These are phyloP conservation scores for Conus betulinus DNA, from an alignment of 1,140 invertebrate genomes.

Conservation along the genomic window DNA sequence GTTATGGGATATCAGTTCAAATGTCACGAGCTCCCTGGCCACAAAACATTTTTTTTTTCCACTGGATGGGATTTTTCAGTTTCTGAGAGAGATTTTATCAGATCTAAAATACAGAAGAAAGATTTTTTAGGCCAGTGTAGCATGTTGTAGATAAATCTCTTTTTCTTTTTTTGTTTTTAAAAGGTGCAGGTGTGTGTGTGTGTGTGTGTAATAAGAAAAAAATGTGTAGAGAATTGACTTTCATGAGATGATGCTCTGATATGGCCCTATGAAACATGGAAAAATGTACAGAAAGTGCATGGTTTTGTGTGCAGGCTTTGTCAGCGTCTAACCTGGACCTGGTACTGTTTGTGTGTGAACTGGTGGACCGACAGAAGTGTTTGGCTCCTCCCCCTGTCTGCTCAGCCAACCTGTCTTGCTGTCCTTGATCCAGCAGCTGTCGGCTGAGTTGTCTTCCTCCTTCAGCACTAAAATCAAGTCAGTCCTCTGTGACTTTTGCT, in stretches of 20 bases:
- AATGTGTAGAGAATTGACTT: too few relatives aligned
- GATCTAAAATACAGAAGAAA: too few relatives aligned
- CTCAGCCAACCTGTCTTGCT: slow-evolving; percentile 90
- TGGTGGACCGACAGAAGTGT: slow-evolving; percentile 86
- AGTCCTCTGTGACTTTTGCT: neutral
- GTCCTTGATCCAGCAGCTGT: slow-evolving; percentile 94
- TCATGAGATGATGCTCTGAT: neutral
- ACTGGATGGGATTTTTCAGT: too few relatives aligned
- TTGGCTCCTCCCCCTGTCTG: slow-evolving; percentile 81
- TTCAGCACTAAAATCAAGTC: slow-evolving; percentile 93
- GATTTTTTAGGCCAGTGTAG: too few relatives aligned
- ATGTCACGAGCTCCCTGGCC: too few relatives aligned
- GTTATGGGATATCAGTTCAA: too few relatives aligned
- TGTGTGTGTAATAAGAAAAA: too few relatives aligned
- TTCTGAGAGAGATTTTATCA: too few relatives aligned
- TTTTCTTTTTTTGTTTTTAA: too few relatives aligned
- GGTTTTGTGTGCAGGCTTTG: slow-evolving; percentile 81
- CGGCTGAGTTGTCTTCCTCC: slow-evolving; percentile 88
- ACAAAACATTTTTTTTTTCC: too few relatives aligned
- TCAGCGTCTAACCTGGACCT: slow-evolving; percentile 89
- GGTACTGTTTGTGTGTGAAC: slow-evolving; percentile 89
- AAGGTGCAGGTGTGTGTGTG: neutral
- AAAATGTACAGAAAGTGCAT: neutral
- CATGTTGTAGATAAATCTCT: too few relatives aligned
- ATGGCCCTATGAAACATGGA: neutral